phyloP scores from a whole-genome alignment of 2,797 vertebrate genomes.

The Falco biarmicus region DNA sequence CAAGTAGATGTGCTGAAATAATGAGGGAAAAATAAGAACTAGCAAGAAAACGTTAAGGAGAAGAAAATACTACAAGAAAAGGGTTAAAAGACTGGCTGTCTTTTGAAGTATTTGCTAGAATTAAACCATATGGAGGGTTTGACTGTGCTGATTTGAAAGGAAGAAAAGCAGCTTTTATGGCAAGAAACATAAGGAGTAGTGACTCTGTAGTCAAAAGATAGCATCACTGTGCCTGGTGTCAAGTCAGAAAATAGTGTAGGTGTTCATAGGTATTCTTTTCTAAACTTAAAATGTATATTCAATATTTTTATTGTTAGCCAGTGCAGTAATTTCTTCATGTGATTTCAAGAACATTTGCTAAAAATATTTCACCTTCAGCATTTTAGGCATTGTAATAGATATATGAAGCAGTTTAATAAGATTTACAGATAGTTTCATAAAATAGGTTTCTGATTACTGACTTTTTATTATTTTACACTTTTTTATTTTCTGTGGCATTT shows the following conservation, averaged over 20 bases:
- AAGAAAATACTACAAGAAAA: background rate
- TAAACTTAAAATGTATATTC: background rate
- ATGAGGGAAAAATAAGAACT: background rate
- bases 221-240: background rate
- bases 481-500: background rate
- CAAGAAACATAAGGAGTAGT: background rate
- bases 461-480: background rate
- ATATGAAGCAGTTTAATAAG: background rate
- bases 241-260: background rate
- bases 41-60: background rate
- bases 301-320: background rate
- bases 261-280: background rate
- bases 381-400: background rate
- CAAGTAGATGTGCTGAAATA: background rate
- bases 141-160: background rate
- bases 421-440: background rate
- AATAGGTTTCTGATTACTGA: background rate
- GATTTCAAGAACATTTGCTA: background rate
- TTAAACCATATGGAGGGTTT: background rate
- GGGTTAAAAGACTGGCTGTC: background rate
- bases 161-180: conserved; percentile 5
- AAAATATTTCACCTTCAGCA: background rate
- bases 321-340: background rate
- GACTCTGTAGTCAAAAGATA: background rate
- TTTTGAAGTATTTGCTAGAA: background rate